Conservation (phyloP, 2,113 vertebrate species). For the Alectura lathami region DNA sequence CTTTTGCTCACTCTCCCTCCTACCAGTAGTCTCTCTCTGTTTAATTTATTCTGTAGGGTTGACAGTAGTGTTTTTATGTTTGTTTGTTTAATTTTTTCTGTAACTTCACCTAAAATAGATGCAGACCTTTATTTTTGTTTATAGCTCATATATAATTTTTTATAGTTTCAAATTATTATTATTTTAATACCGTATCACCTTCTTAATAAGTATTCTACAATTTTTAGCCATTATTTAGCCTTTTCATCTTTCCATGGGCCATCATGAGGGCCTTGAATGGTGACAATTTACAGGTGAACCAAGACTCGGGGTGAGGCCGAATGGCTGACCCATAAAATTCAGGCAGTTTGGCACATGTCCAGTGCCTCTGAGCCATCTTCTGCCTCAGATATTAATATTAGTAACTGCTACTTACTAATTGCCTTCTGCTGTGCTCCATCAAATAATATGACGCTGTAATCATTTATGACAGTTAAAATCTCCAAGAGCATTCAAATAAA, state of each 20-base stretch:
- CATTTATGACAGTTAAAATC: constrained; percentile 46
- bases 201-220: background rate
- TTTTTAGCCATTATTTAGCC: background rate
- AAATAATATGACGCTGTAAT: constrained; percentile 28
- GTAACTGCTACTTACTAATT: constrained; percentile 17
- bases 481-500: constrained; percentile 19
- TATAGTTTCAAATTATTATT: background rate
- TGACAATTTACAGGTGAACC: background rate
- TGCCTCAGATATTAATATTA: constrained; percentile 32
- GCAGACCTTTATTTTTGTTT: background rate
- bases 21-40: background rate
- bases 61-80: background rate
- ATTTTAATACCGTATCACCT: background rate
- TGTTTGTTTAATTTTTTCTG: background rate
- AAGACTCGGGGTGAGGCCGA: background rate
- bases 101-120: background rate
- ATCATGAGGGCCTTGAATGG: background rate
- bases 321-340: constrained; percentile 26
- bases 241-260: background rate
- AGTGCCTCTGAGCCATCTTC: constrained; percentile 36
- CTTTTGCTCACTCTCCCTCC: background rate
- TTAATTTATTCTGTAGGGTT: background rate
- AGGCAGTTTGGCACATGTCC: background rate
- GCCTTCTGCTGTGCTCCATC: background rate
- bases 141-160: background rate